These are phyloP conservation scores for Pristionchus japonicus DNA, from an alignment of 2,888 invertebrate genomes.

Conservation along the genomic window DNA sequence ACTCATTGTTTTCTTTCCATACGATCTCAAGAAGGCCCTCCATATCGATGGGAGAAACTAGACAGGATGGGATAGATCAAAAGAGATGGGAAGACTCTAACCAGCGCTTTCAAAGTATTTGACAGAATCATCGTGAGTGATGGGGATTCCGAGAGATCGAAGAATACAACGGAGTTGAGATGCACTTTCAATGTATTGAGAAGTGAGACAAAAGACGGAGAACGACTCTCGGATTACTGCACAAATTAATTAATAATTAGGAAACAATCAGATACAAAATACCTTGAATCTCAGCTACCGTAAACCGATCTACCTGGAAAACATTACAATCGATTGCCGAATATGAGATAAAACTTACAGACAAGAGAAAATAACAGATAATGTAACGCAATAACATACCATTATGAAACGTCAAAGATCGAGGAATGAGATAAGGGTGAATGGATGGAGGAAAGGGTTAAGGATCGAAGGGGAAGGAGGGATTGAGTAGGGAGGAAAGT, in stretches of 20 bases:
- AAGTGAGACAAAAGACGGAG: background rate
- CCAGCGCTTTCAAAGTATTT: slow-evolving; percentile 31
- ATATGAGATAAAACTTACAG: background rate
- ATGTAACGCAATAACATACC: background rate
- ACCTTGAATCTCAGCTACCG: slow-evolving; percentile 39
- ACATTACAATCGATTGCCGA: slow-evolving; percentile 4
- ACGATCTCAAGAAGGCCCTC: slow-evolving; percentile 8
- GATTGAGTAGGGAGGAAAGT: slow-evolving; percentile 29
- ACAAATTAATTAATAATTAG: background rate
- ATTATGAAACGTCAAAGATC: background rate
- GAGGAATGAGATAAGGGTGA: background rate
- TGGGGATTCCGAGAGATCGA: slow-evolving; percentile 44
- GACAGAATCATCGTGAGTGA: slow-evolving; percentile 3
- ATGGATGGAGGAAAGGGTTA: background rate
- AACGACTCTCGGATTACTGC: slow-evolving; percentile 44
- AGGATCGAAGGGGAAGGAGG: background rate
- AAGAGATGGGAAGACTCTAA: background rate
- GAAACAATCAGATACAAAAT: background rate
- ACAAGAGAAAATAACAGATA: background rate
- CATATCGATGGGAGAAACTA: slow-evolving; percentile 13
- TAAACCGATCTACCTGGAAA: slow-evolving; percentile 17
- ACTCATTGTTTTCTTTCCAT: background rate
- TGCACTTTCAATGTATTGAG: background rate
- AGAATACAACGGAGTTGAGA: slow-evolving; percentile 46
- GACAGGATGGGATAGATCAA: background rate